phyloP scores from a whole-genome alignment of 2,888 invertebrate genomes.

The Lithophane ornitopus region DNA sequence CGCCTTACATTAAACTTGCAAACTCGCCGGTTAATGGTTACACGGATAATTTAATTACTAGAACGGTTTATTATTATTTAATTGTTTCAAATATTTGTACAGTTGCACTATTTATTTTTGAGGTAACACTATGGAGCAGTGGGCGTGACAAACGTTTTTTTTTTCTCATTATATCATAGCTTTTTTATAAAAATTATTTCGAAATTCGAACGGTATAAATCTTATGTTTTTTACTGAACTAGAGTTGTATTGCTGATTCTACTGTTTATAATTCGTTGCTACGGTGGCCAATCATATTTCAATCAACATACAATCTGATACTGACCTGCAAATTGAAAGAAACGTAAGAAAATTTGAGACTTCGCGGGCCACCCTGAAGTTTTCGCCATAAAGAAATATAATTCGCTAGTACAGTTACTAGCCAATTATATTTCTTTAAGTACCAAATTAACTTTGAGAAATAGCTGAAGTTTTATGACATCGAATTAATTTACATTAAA shows the following conservation, averaged over 20 bases:
- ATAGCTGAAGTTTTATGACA: not conserved
- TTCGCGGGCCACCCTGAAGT: too few species aligned
- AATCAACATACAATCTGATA: too few species aligned
- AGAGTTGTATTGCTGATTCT: too few species aligned
- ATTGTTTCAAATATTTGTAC: conserved; percentile 57
- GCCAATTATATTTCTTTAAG: not conserved
- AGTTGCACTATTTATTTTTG: conserved; percentile 27
- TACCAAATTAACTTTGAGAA: not conserved
- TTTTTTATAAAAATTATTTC: not conserved
- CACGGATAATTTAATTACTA: conserved; percentile 67
- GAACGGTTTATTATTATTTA: conserved; percentile 63
- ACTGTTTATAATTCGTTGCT: too few species aligned
- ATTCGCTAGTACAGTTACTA: too few species aligned
- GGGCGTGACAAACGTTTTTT: not conserved
- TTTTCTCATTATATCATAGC: not conserved
- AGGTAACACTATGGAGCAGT: not conserved
- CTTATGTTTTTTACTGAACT: too few species aligned
- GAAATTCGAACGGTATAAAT: not conserved
- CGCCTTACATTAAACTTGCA: conserved; percentile 42
- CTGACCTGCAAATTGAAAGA: too few species aligned
- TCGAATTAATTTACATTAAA: conserved; percentile 21
- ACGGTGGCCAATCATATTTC: too few species aligned
- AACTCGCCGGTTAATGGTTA: conserved; percentile 45
- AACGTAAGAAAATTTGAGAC: too few species aligned
- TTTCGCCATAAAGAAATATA: too few species aligned